Base-by-base conservation (phyloP, 2,888 invertebrate genomes). In the Heterodera filipjevi region DNA sequence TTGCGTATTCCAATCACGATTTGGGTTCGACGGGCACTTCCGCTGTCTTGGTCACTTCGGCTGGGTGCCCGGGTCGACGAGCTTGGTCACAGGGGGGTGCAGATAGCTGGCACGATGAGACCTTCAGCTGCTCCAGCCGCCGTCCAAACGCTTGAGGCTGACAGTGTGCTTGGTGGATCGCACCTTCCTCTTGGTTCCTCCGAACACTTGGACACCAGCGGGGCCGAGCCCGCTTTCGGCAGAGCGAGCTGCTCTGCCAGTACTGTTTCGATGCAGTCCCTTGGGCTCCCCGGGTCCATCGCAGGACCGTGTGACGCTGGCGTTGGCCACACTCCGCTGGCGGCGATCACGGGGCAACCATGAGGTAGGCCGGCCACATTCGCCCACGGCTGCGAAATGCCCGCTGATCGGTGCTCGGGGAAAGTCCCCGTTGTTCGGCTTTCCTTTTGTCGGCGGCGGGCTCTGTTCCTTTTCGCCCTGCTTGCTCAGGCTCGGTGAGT, bases 1-100 rank as follows among this genome's bases (percentile, higher is more conserved):
- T 35, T 27, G 32, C 71, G 71, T 0, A 71, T 71, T 30, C 71
- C 71, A 16, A 71, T 71, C 16, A 71, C 27, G 19, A 71, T n/a
- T 14, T 46, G 3, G 71, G 71, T 35, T 71, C 5, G 3, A 27
- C 27, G 0, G 59, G n/a, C 59, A n/a, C 59, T 5, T 19, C 22
- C 27, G 6, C 27, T 3, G 59, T n/a, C 1, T 59, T 2, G n/a
- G 27, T 6, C 22, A 19, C 27, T 2, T n/a, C 59, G 59, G 27
- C n/a, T 19, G 19, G 2, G 59, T 22, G n/a, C 59, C 27, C 59
- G 59, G 59, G 8, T 8, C 22, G 2, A 27, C 27, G 8, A 59
- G 8, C 59, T 27, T 22, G 0, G 59, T 59, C 0, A 6, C 5
- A 59, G n/a, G 2, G 59, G 59, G 1, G 59, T 59, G 59, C 59